Evolutionary conservation across 2,888 invertebrate species (phyloP).

Genomic region (Catocala sponsa): DNA sequence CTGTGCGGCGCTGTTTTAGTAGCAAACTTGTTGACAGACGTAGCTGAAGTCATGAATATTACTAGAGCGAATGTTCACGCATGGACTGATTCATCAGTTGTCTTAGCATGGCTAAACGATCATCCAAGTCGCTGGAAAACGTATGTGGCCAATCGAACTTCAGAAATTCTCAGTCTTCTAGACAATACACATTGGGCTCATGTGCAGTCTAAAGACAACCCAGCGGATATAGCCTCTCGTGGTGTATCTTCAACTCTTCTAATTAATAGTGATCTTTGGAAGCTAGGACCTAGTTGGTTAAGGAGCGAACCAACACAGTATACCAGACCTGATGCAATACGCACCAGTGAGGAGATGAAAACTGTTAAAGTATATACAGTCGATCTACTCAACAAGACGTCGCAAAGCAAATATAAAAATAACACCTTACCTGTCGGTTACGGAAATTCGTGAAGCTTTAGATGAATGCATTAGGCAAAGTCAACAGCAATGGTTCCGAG

Average conservation of each 20-base stretch:
- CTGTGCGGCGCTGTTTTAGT: too few relatives aligned
- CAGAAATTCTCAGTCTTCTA: too few relatives aligned
- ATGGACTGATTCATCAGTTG: background rate
- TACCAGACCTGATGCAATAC: background rate
- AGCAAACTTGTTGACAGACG: background rate
- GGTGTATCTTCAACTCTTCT: background rate
- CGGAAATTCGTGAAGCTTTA: background rate
- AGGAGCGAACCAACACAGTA: background rate
- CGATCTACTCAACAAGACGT: background rate
- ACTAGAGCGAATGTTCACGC: background rate
- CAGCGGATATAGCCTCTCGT: constrained; percentile 3
- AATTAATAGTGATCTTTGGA: background rate
- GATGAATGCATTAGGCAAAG: too few relatives aligned
- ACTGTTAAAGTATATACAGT: background rate
- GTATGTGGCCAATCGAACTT: too few relatives aligned
- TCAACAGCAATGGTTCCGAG: background rate
- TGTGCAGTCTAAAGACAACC: too few relatives aligned
- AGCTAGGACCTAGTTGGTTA: constrained; percentile 3
- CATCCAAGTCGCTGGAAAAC: too few relatives aligned
- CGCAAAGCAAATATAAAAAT: background rate
- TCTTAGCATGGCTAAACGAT: constrained; percentile 3
- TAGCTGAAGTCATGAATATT: background rate
- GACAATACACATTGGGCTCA: too few relatives aligned
- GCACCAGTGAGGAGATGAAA: background rate
- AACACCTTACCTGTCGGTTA: constrained; percentile 1